Evolutionary conservation across 2,113 vertebrate genomes (phyloP).

Genomic region (Ptychochromis oligacanthus): DNA sequence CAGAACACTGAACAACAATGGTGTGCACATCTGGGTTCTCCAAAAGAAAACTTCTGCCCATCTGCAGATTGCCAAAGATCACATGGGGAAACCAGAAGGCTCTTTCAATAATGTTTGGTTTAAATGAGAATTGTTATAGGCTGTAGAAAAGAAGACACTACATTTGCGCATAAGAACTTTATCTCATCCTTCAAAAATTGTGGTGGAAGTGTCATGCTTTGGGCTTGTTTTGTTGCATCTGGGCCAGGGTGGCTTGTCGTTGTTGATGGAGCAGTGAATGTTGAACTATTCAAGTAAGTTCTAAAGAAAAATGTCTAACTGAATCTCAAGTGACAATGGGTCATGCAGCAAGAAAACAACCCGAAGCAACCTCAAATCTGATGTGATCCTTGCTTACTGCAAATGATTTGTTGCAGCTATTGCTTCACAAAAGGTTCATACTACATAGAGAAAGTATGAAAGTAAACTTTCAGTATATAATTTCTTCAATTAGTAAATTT

Average conservation of each 20-base stretch:
- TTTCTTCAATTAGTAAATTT: too few relatives aligned
- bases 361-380: background rate
- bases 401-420: background rate
- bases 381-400: background rate
- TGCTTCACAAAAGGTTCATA: too few relatives aligned
- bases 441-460: background rate
- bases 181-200: background rate
- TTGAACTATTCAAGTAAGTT: background rate
- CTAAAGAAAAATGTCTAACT: background rate
- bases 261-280: background rate
- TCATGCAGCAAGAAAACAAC: background rate
- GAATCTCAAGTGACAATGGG: background rate
- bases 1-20: too few relatives aligned
- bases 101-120: background rate
- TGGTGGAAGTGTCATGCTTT: background rate
- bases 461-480: background rate
- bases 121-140: background rate
- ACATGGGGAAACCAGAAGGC: background rate
- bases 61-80: background rate
- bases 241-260: background rate
- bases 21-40: background rate
- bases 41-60: background rate
- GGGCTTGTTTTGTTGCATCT: fast-evolving
- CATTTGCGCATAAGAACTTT: background rate
- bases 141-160: background rate